A percentile compares a stretch with the other conserved stretches of the same genome.
Evolutionary conservation across 2,113 vertebrate species (phyloP).

Genomic region (Mustelus asterias): DNA sequence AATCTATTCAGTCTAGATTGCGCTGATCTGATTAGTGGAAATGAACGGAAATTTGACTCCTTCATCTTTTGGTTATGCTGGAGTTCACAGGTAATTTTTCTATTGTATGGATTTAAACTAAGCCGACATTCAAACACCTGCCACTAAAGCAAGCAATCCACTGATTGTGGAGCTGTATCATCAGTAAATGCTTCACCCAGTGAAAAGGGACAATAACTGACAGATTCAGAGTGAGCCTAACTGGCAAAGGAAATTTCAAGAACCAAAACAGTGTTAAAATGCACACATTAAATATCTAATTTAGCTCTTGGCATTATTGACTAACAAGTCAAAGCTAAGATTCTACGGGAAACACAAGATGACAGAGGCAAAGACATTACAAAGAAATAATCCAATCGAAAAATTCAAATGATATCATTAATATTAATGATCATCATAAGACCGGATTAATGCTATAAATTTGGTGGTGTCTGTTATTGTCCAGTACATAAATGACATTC

Average conservation of each 20-base stretch:
- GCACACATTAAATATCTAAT: neutral
- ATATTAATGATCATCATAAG: neutral
- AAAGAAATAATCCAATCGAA: neutral
- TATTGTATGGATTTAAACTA: neutral
- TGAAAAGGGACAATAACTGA: too few species aligned
- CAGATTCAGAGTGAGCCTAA: neutral
- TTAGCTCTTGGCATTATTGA: neutral
- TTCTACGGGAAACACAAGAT: neutral
- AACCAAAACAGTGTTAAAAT: neutral
- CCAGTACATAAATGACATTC: neutral
- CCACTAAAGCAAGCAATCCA: neutral
- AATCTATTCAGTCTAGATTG: neutral
- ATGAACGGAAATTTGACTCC: neutral
- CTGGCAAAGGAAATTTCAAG: neutral
- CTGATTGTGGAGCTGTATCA: neutral
- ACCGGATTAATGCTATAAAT: neutral
- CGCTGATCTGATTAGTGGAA: neutral
- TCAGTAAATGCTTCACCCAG: neutral
- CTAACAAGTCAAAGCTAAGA: neutral
- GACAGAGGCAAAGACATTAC: neutral
- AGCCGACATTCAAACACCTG: neutral
- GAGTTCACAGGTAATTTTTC: neutral
- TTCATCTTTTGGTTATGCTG: neutral
- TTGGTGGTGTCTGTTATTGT: neutral
- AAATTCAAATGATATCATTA: neutral